Conservation (phyloP, 2,113 vertebrate genomes). For the Gnathonemus echidnorhynchus region DNA sequence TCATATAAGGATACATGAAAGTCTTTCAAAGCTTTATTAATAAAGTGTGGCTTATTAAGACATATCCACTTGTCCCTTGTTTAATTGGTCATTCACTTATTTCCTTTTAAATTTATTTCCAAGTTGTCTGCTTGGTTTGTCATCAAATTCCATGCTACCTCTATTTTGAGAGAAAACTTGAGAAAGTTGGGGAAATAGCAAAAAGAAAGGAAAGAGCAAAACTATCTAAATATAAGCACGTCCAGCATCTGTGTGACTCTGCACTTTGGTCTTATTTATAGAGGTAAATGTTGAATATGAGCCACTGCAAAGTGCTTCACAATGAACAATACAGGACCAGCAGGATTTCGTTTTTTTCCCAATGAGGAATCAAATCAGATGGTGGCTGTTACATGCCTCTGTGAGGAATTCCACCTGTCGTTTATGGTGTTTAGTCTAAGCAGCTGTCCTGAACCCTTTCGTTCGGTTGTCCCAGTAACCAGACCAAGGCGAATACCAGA, state of each 20-base stretch:
- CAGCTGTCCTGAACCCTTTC: background rate
- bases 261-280: background rate
- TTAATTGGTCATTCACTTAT: background rate
- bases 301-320: background rate
- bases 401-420: background rate
- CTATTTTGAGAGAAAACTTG: background rate
- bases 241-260: background rate
- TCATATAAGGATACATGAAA: background rate
- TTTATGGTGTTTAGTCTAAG: background rate
- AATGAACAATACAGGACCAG: background rate
- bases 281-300: background rate
- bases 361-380: background rate
- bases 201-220: background rate
- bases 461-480: background rate
- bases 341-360: background rate
- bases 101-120: background rate
- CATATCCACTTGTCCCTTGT: background rate
- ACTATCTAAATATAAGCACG: background rate
- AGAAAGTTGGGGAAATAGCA: background rate
- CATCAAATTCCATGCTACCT: background rate
- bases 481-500: background rate
- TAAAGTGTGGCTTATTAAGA: background rate
- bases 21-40: background rate
- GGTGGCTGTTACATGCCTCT: background rate
- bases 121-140: background rate